phyloP scores from a whole-genome alignment of 37 sponge, comb jelly and placozoan species.

The Beroe forskalii region DNA sequence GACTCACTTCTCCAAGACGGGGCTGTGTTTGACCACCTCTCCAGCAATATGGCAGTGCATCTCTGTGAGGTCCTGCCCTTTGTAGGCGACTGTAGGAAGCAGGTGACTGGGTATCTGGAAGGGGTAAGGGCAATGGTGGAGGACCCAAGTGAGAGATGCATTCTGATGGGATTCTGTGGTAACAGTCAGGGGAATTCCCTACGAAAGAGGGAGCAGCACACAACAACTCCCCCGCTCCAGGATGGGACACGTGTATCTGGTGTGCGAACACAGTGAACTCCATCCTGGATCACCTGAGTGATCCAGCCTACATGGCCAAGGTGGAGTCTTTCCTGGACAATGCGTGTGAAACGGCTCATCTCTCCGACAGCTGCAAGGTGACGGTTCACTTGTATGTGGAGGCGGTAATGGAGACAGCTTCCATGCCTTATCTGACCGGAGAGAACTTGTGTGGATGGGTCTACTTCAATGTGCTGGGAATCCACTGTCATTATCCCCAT shows the following conservation, averaged over 20 bases:
- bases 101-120: too few species aligned
- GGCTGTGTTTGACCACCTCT: too few species aligned
- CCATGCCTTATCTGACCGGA: conserved; percentile 19
- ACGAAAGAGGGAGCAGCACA: too few species aligned
- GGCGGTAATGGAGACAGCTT: background rate
- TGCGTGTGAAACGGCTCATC: background rate
- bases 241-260: background rate
- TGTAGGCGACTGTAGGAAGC: too few species aligned
- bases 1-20: too few species aligned
- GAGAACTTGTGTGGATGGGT: conserved; percentile 25
- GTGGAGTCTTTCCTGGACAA: background rate
- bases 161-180: too few species aligned
- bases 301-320: background rate
- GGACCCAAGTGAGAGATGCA: too few species aligned
- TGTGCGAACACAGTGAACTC: background rate
- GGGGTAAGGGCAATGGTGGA: too few species aligned
- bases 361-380: background rate
- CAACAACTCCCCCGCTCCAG: too few species aligned
- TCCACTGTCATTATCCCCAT: conserved; percentile 6
- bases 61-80: too few species aligned
- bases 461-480: conserved; percentile 17
- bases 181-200: too few species aligned
- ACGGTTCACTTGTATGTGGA: background rate
- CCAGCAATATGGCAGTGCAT: too few species aligned
- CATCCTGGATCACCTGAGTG: background rate